phyloP scores from a whole-genome alignment of 2,113 vertebrate genomes.

The Alectura lathami region DNA sequence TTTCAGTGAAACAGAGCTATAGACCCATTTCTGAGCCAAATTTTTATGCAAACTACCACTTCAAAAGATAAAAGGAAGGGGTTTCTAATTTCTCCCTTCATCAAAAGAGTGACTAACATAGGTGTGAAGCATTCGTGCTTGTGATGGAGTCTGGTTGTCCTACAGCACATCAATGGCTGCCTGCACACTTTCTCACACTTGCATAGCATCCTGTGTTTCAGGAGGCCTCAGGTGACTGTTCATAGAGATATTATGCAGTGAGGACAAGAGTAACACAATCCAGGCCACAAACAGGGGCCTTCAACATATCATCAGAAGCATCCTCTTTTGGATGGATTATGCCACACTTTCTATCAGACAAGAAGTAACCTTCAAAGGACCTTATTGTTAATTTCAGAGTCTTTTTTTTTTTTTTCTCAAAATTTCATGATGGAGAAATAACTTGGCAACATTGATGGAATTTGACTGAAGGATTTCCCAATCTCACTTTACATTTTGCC shows the following conservation, averaged over 20 bases:
- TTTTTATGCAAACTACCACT: constrained; percentile 26
- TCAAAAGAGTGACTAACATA: neutral
- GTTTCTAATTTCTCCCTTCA: constrained; percentile 20
- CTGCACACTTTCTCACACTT: neutral
- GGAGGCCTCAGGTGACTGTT: neutral
- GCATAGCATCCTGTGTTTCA: neutral
- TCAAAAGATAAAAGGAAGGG: constrained; percentile 10
- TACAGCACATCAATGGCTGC: neutral
- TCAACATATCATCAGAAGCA: neutral
- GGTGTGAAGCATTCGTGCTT: neutral
- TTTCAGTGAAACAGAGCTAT: constrained; percentile 25
- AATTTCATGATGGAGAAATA: neutral
- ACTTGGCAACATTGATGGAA: neutral
- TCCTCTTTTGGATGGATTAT: neutral
- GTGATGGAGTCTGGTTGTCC: neutral
- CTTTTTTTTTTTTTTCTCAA: neutral
- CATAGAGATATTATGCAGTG: neutral
- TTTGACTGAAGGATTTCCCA: neutral
- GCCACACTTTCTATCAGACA: neutral
- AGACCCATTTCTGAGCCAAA: constrained; percentile 16
- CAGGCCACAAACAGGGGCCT: neutral
- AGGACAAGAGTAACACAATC: neutral
- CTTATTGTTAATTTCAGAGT: neutral
- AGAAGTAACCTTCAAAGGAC: neutral
- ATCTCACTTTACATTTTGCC: constrained; percentile 4